Conservation (phyloP, 2,888 invertebrate species). For the Orthosia cruda region DNA sequence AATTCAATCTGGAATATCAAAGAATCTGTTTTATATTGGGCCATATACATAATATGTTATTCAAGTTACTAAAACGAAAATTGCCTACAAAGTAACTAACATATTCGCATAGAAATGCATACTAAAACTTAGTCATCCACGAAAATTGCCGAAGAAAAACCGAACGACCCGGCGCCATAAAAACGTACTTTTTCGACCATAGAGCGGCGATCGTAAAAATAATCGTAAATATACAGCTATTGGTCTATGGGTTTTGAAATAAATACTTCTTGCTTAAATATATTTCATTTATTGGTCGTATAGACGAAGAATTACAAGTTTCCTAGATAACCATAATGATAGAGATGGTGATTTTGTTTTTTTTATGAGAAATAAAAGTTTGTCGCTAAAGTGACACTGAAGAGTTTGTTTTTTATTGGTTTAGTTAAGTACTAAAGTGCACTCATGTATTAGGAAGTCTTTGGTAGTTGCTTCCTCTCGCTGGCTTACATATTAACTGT, state of each 20-base stretch:
- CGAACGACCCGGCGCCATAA: slow-evolving; percentile 4
- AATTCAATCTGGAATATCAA: neutral
- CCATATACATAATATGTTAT: neutral
- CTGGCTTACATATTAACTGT: neutral
- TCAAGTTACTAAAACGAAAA: slow-evolving; percentile 3
- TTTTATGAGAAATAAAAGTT: slow-evolving; percentile 51
- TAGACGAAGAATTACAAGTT: slow-evolving; percentile 39
- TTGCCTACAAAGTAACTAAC: neutral
- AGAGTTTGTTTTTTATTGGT: slow-evolving; percentile 27
- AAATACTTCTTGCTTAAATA: slow-evolving; percentile 61
- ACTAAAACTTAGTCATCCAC: slow-evolving; percentile 8
- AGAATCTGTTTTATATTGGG: neutral
- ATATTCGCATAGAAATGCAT: slow-evolving; percentile 12
- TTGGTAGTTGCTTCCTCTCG: neutral
- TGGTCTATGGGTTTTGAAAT: slow-evolving; percentile 66
- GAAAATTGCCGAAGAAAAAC: slow-evolving; percentile 24
- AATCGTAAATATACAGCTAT: slow-evolving; percentile 72
- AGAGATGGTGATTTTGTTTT: slow-evolving; percentile 43
- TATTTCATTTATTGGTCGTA: slow-evolving; percentile 54
- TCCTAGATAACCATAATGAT: slow-evolving; percentile 52
- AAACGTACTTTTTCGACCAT: slow-evolving; percentile 56
- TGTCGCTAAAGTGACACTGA: slow-evolving; percentile 17
- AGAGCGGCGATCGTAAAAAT: slow-evolving; percentile 70
- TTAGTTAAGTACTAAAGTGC: slow-evolving; percentile 10
- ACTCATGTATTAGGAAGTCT: neutral